Percentiles rank a stretch among this genome's conserved stretches.
Conservation (phyloP, 2,888 invertebrate species). For the Mellilla xanthometata region DNA sequence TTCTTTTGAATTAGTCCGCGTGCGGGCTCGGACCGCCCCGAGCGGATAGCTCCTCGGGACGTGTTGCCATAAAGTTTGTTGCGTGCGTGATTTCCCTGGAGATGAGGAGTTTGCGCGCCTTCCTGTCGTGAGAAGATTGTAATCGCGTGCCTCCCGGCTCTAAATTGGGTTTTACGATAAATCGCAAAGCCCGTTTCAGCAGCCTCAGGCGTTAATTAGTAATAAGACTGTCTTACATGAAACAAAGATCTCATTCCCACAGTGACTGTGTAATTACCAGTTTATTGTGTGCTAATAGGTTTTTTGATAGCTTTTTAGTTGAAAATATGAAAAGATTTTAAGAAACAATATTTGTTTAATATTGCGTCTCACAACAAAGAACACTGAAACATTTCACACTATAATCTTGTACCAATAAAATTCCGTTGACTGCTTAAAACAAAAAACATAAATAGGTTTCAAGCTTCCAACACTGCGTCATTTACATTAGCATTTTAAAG, state of each 20-base stretch:
- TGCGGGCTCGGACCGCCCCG: slow-evolving; percentile 69
- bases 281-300: slow-evolving; percentile 27
- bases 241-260: slow-evolving; percentile 56
- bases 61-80: slow-evolving; percentile 82
- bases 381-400: too few species aligned
- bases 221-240: slow-evolving; percentile 63
- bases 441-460: slow-evolving; percentile 1
- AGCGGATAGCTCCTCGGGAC: slow-evolving; percentile 76
- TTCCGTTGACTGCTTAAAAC: not conserved
- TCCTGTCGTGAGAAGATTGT: slow-evolving; percentile 83
- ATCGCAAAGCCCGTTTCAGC: slow-evolving; percentile 74
- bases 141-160: slow-evolving; percentile 80
- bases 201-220: slow-evolving; percentile 76
- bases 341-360: too few species aligned
- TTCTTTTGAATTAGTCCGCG: slow-evolving; percentile 70
- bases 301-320: too few species aligned
- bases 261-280: slow-evolving; percentile 35
- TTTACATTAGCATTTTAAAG: slow-evolving; percentile 5
- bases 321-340: too few species aligned
- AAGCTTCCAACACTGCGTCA: not conserved
- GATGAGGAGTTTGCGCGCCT: slow-evolving; percentile 82
- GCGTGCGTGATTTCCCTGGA: slow-evolving; percentile 83
- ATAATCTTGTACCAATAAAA: too few species aligned
- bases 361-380: too few species aligned
- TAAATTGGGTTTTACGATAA: slow-evolving; percentile 80